These are phyloP conservation scores for Artibeus lituratus DNA, from an alignment of 2,797 vertebrate species.

Conservation along the genomic window DNA sequence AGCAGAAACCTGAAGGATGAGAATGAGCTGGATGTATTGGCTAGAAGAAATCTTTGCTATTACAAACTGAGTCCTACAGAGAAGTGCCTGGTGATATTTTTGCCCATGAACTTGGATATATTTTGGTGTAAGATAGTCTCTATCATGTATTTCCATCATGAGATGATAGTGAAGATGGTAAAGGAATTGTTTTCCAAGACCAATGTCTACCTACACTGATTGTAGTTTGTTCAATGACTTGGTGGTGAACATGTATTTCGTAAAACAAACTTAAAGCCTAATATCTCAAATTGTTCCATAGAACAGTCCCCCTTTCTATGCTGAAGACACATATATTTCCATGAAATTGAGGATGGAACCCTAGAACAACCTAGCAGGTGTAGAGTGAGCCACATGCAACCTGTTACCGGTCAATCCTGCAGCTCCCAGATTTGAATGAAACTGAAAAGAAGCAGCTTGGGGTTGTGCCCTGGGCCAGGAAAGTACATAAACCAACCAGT, in stretches of 20 bases:
- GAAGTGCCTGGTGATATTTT: not conserved
- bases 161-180: not conserved
- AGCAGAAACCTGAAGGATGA: not conserved
- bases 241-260: not conserved
- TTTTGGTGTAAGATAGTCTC: not conserved
- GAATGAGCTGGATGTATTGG: rapidly evolving
- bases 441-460: not conserved
- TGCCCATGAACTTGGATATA: not conserved
- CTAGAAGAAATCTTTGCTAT: not conserved
- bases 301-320: not conserved
- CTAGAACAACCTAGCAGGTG: too few species aligned
- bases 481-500: too few species aligned
- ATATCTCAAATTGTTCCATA: not conserved
- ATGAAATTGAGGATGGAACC: not conserved
- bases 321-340: not conserved
- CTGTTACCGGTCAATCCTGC: not conserved
- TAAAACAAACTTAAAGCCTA: not conserved
- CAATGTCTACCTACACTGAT: not conserved
- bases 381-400: not conserved
- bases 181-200: not conserved
- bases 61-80: not conserved
- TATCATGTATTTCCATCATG: not conserved
- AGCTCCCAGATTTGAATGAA: not conserved
- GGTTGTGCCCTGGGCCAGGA: not conserved
- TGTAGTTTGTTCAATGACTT: not conserved